Conservation (phyloP, 2,113 vertebrate genomes). For the Equus przewalskii region DNA sequence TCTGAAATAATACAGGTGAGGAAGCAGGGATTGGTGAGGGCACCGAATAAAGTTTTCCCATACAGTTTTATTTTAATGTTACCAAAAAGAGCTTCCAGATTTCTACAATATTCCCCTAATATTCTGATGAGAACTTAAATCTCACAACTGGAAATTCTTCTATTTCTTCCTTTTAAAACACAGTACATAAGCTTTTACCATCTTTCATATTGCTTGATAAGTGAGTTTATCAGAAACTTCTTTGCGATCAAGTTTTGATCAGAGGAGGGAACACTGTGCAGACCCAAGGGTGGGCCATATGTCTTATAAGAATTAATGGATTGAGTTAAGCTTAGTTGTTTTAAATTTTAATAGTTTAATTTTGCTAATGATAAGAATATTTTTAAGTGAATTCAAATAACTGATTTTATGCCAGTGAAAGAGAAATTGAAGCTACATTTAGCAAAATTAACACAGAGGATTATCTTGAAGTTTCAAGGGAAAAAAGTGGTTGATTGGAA, state of each 20-base stretch:
- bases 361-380: slow-evolving; percentile 70
- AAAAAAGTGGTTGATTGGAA: slow-evolving; percentile 46
- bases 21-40: background rate
- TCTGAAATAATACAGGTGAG: background rate
- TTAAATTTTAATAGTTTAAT: slow-evolving; percentile 69
- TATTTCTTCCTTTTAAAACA: slow-evolving; percentile 26
- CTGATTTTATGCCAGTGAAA: slow-evolving; percentile 67
- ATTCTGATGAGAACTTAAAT: background rate
- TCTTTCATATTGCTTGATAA: background rate
- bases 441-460: slow-evolving; percentile 59
- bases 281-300: background rate
- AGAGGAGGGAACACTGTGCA: background rate
- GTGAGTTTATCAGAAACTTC: background rate
- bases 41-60: background rate
- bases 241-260: background rate
- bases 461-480: slow-evolving; percentile 50
- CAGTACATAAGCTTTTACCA: background rate
- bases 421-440: slow-evolving; percentile 25
- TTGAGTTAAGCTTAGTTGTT: background rate
- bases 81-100: background rate
- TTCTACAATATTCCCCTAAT: background rate
- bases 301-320: background rate
- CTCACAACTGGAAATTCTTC: background rate
- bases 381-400: slow-evolving; percentile 39
- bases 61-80: background rate